These are phyloP conservation scores for Lytechinus variegatus DNA, from an alignment of 35 echinoderm and acorn worm species.

Conservation along the genomic window DNA sequence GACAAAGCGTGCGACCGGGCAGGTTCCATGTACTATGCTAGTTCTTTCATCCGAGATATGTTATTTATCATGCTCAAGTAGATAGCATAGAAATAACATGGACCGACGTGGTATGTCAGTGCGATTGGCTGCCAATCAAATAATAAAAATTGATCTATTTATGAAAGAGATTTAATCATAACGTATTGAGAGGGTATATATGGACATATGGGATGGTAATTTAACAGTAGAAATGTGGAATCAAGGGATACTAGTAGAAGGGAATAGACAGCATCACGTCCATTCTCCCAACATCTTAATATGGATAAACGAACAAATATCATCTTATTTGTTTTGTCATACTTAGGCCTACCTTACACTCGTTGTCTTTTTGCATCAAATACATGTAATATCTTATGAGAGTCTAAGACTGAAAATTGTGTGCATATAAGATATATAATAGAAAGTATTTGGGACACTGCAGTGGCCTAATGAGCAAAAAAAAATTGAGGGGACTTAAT, in stretches of 20 bases:
- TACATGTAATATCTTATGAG: too few relatives aligned
- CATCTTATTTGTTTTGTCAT: too few relatives aligned
- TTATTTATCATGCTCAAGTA: not conserved
- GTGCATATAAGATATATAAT: too few relatives aligned
- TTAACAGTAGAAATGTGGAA: too few relatives aligned
- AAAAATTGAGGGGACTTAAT: too few relatives aligned
- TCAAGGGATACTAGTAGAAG: too few relatives aligned
- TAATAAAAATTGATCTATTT: not conserved
- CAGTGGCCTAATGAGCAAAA: too few relatives aligned
- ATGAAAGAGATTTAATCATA: not conserved
- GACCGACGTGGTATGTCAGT: not conserved
- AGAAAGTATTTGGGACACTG: too few relatives aligned
- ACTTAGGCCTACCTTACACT: not conserved
- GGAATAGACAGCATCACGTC: too few relatives aligned
- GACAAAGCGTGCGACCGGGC: not conserved
- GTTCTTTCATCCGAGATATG: not conserved
- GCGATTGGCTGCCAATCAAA: not conserved
- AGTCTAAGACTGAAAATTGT: too few relatives aligned
- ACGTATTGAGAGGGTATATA: not conserved
- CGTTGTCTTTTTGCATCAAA: not conserved
- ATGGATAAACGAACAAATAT: too few relatives aligned
- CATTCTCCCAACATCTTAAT: too few relatives aligned
- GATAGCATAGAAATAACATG: not conserved
- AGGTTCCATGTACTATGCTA: not conserved
- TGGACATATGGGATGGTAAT: not conserved